A percentile compares a stretch with the other conserved stretches of the same genome.
Evolutionary conservation across 2,888 invertebrate species (phyloP).

Genomic region (Chaitophorus viminalis): DNA sequence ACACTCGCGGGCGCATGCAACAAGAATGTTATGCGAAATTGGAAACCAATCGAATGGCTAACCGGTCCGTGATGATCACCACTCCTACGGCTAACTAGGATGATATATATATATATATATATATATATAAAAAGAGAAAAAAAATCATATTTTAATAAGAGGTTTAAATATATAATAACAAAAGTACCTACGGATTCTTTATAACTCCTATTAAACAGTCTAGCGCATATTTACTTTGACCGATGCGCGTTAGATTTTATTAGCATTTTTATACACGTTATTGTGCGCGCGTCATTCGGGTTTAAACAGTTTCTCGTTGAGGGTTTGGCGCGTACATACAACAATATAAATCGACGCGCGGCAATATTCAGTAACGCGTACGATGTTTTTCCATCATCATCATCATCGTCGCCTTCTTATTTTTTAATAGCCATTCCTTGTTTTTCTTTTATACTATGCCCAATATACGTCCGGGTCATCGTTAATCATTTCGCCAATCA

Average conservation of each 20-base stretch:
- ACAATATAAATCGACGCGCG: constrained; percentile 9
- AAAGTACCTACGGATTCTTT: background rate
- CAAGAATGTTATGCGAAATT: constrained; percentile 32
- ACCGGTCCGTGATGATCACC: constrained; percentile 42
- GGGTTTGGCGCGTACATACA: constrained; percentile 18
- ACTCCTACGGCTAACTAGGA: constrained; percentile 1
- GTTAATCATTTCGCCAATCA: background rate
- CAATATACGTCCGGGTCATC: background rate
- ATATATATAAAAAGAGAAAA: background rate
- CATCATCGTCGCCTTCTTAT: background rate
- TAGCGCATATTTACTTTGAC: background rate
- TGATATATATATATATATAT: too few species aligned
- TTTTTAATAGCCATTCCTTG: background rate
- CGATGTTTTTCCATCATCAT: background rate
- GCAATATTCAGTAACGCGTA: background rate
- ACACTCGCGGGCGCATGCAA: too few species aligned
- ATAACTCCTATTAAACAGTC: constrained; percentile 5
- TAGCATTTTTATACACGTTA: background rate
- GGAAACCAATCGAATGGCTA: constrained; percentile 39
- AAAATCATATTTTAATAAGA: constrained; percentile 5
- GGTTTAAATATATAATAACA: constrained; percentile 1
- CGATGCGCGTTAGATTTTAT: constrained; percentile 10
- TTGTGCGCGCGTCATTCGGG: background rate
- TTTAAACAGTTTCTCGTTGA: background rate
- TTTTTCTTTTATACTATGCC: background rate